These are phyloP conservation scores for Gandaritis pyraliata DNA, from an alignment of 2,888 invertebrate genomes.

Conservation along the genomic window DNA sequence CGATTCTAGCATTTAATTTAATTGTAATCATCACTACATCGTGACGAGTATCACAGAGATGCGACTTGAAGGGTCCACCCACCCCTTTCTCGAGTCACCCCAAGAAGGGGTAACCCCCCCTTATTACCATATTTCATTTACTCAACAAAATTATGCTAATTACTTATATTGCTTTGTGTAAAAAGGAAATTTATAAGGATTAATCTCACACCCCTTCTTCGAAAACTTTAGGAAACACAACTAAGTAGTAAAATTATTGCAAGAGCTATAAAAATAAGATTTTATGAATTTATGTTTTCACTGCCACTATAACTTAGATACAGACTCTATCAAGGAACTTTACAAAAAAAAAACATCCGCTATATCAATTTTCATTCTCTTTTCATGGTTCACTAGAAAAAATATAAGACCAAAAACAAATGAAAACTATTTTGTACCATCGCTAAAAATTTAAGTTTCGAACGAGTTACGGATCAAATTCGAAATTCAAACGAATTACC, in stretches of 20 bases:
- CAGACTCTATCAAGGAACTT: too few relatives aligned
- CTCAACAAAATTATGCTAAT: constrained; percentile 85
- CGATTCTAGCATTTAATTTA: constrained; percentile 75
- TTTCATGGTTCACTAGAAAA: too few relatives aligned
- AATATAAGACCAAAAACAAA: too few relatives aligned
- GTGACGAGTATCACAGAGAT: constrained; percentile 81
- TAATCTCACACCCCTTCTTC: constrained; percentile 76
- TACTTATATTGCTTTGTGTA: constrained; percentile 85
- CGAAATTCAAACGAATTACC: constrained; percentile 30
- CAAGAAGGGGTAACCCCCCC: constrained; percentile 77
- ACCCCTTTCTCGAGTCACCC: constrained; percentile 58
- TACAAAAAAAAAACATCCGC: too few relatives aligned
- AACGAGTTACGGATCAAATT: constrained; percentile 19
- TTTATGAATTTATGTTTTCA: constrained; percentile 6
- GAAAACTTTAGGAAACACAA: constrained; percentile 59
- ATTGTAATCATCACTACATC: constrained; percentile 83
- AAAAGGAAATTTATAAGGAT: constrained; percentile 85
- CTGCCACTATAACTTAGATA: too few relatives aligned
- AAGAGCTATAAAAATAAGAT: background rate
- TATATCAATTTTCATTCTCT: too few relatives aligned
- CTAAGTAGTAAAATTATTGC: constrained; percentile 41
- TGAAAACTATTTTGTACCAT: too few relatives aligned
- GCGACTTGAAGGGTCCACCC: constrained; percentile 75
- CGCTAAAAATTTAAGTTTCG: constrained; percentile 11
- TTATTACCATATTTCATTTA: constrained; percentile 85